A percentile compares a stretch with the other conserved stretches of the same genome.
These are phyloP conservation scores for Paelopatides confundens DNA, from an alignment of 53 echinoderm and acorn worm species.

Conservation along the genomic window DNA sequence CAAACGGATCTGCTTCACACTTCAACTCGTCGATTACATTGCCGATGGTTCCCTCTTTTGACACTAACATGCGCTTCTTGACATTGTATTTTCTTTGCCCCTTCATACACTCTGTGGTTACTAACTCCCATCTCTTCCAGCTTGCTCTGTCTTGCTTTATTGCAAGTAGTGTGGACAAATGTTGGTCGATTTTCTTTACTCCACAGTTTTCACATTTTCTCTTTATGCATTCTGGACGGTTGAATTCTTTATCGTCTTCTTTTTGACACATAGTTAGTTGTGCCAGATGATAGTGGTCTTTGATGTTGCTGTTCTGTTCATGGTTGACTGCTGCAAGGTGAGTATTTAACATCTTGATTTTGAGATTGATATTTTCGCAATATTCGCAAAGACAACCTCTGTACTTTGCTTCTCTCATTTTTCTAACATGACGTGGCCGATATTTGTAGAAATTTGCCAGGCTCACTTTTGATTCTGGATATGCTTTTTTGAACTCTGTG, in stretches of 20 bases:
- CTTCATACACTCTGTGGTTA: not conserved
- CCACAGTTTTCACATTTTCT: constrained; percentile 53
- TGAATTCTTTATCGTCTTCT: not conserved
- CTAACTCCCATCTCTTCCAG: constrained; percentile 52
- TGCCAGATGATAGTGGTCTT: constrained; percentile 30
- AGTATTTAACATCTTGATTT: not conserved
- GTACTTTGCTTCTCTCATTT: constrained; percentile 48
- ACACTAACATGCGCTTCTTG: constrained; percentile 41
- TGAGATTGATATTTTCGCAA: constrained; percentile 70
- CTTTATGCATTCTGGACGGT: constrained; percentile 55
- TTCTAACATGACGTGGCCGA: constrained; percentile 63
- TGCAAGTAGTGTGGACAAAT: not conserved
- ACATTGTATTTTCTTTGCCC: not conserved
- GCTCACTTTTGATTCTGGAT: constrained; percentile 51
- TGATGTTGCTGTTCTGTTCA: constrained; percentile 34
- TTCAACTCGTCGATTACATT: not conserved
- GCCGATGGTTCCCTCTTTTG: too few species aligned
- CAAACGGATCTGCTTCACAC: constrained; percentile 19
- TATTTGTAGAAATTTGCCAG: constrained; percentile 34
- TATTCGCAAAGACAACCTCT: constrained; percentile 72
- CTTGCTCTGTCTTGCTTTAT: not conserved
- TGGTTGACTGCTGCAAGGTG: constrained; percentile 40
- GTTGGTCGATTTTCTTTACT: constrained; percentile 34
- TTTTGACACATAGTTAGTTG: constrained; percentile 57
- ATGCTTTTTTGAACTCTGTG: constrained; percentile 18